Evolutionary conservation across 2,888 invertebrate genomes (phyloP).

Genomic region (Polydesmus complanatus): DNA sequence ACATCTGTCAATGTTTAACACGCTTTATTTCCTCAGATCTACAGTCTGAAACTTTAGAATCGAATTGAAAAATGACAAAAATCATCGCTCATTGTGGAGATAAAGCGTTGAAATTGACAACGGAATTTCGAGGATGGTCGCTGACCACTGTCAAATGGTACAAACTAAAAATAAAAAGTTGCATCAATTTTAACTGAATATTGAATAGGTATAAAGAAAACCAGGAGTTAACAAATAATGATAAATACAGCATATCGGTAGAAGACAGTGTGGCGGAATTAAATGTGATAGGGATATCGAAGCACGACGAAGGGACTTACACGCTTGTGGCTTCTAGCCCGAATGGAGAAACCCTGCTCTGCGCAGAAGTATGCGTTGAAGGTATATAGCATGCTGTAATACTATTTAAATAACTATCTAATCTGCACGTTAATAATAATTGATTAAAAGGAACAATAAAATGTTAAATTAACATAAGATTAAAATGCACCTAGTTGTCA

Average conservation of each 20-base stretch:
- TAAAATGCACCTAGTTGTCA: no score
- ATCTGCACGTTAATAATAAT: no score
- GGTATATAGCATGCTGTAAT: constrained; percentile 6
- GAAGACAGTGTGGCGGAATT: constrained; percentile 20
- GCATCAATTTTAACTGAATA: constrained; percentile 19
- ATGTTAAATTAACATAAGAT: no score
- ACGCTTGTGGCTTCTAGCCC: constrained; percentile 24
- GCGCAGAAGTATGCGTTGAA: constrained; percentile 14
- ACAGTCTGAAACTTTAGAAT: not conserved
- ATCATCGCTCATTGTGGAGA: constrained; percentile 8
- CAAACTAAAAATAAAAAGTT: no score
- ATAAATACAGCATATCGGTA: constrained; percentile 26
- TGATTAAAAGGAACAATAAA: no score
- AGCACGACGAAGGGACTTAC: constrained; percentile 23
- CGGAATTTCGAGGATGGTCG: constrained; percentile 17
- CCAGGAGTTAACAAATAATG: constrained; percentile 24
- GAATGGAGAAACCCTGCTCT: constrained; percentile 19
- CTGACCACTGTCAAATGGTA: constrained; percentile 16
- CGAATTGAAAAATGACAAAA: not conserved
- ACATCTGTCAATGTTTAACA: no score
- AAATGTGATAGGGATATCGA: constrained; percentile 24
- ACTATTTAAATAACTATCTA: no score
- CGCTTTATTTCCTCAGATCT: no score
- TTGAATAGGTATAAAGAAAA: constrained; percentile 30
- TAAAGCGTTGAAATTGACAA: constrained; percentile 10